Evolutionary conservation across 2,113 vertebrate genomes (phyloP).

Genomic region (Cercocebus atys): DNA sequence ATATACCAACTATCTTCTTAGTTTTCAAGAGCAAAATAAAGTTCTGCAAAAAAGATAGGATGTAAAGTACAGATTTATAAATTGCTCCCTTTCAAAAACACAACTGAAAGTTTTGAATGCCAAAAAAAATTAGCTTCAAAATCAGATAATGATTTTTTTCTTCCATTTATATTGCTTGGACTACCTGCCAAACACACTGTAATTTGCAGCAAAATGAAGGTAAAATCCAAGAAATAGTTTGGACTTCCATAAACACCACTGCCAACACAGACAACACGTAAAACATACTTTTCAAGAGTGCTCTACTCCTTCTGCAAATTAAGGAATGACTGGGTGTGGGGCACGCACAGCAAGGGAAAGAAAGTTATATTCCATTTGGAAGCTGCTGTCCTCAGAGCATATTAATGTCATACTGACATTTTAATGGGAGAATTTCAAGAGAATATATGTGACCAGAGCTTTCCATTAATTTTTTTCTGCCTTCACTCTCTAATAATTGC

Average conservation of each 20-base stretch:
- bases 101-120: background rate
- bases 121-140: background rate
- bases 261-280: background rate
- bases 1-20: background rate
- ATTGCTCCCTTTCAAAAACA: background rate
- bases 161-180: background rate
- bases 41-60: background rate
- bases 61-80: background rate
- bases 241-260: background rate
- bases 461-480: background rate
- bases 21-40: background rate
- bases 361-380: background rate
- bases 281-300: background rate
- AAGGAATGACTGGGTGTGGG: background rate
- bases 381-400: background rate
- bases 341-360: accelerated
- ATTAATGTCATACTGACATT: background rate
- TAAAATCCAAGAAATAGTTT: background rate
- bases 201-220: background rate
- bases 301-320: background rate
- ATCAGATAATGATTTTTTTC: background rate
- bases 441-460: background rate
- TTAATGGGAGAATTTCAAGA: background rate
- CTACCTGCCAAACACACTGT: background rate
- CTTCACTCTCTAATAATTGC: background rate